These are phyloP conservation scores for Prosapia bicincta DNA, from an alignment of 2,888 invertebrate species.

Conservation along the genomic window DNA sequence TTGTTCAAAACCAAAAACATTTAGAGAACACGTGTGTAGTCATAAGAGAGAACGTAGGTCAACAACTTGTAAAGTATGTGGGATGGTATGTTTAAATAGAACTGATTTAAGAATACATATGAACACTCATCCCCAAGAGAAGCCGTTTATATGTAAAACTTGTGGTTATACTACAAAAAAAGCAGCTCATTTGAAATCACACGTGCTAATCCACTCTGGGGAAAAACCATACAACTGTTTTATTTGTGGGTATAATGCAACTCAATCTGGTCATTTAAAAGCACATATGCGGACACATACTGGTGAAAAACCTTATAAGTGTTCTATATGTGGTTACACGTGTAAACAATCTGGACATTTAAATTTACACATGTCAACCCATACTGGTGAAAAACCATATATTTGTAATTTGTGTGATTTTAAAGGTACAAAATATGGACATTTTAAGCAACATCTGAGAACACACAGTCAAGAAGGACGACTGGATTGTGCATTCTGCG, in stretches of 20 bases:
- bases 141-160: background rate
- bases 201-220: slow-evolving; percentile 4
- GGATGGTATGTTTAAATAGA: background rate
- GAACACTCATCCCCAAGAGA: background rate
- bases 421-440: background rate
- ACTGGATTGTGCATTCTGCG: background rate
- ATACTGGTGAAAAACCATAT: background rate
- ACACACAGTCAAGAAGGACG: background rate
- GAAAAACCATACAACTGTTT: slow-evolving; percentile 3
- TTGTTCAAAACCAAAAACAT: background rate
- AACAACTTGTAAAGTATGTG: background rate
- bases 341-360: background rate
- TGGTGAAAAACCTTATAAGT: slow-evolving; percentile 2
- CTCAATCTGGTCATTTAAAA: slow-evolving; percentile 5
- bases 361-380: slow-evolving; percentile 1
- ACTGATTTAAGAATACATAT: background rate
- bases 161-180: background rate
- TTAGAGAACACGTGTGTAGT: background rate
- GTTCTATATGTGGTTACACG: background rate
- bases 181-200: slow-evolving; percentile 7
- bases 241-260: background rate
- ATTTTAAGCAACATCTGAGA: background rate
- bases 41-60: background rate
- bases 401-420: background rate
- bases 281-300: slow-evolving; percentile 1